Percentiles rank a stretch among this genome's conserved stretches.
Conservation (phyloP, 2,797 vertebrate genomes). For the Phoxinus dragarum region DNA sequence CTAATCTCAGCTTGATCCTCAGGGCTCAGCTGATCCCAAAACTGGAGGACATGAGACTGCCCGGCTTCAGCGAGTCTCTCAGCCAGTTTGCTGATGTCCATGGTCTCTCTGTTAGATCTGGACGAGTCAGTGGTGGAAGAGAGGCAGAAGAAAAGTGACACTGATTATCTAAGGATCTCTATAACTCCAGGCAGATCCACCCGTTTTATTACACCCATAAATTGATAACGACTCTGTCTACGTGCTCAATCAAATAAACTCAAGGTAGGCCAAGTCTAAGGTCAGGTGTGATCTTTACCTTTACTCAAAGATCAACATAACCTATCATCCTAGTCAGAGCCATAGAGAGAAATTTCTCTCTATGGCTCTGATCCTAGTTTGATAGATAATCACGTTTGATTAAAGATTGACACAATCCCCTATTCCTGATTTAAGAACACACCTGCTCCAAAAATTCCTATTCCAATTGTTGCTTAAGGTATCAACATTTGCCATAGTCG, state of each 20-base stretch:
- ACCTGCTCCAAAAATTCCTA: neutral
- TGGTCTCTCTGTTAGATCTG: slow-evolving; percentile 66
- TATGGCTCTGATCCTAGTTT: too few species aligned
- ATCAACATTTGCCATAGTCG: neutral
- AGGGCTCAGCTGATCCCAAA: slow-evolving; percentile 83
- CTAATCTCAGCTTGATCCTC: slow-evolving; percentile 75
- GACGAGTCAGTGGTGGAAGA: neutral
- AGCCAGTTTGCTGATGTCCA: slow-evolving; percentile 76
- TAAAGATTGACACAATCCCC: neutral
- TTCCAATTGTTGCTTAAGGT: neutral
- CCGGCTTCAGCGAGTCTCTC: slow-evolving; percentile 75
- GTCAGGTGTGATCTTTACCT: neutral
- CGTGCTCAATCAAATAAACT: slow-evolving; percentile 18
- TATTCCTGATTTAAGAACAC: neutral
- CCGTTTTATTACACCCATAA: slow-evolving; percentile 30
- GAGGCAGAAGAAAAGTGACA: slow-evolving; percentile 35
- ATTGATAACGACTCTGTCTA: slow-evolving; percentile 22
- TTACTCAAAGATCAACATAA: neutral
- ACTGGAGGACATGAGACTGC: slow-evolving; percentile 88
- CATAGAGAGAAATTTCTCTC: too few species aligned
- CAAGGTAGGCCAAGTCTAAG: neutral
- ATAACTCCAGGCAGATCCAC: neutral
- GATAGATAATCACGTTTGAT: slow-evolving; percentile 5
- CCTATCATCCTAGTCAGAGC: too few species aligned
- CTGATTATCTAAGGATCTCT: neutral